Conservation (phyloP, 2,797 vertebrate species). For the Bucorvus abyssinicus region DNA sequence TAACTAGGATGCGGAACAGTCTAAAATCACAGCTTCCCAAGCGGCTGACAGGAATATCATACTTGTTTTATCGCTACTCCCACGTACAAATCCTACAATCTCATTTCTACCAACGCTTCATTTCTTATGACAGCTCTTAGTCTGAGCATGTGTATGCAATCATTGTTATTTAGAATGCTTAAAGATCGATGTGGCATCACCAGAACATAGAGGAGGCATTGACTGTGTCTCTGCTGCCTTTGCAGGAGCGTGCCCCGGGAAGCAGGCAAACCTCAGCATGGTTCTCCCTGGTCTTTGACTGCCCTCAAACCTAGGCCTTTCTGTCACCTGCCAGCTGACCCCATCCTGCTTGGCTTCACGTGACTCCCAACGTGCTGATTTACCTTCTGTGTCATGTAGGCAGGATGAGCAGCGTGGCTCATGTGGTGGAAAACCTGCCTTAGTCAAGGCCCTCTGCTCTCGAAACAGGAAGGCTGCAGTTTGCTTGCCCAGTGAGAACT, state of each 20-base stretch:
- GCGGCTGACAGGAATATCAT: neutral
- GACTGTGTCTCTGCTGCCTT: neutral
- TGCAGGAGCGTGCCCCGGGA: neutral
- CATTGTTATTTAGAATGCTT: neutral
- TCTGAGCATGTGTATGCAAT: neutral
- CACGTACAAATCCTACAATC: neutral
- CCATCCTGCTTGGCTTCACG: neutral
- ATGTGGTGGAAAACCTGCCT: neutral
- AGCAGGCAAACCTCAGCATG: neutral
- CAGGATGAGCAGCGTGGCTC: neutral
- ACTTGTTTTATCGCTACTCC: conserved; percentile 9
- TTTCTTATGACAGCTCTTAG: neutral
- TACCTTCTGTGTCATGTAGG: neutral
- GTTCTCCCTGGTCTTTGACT: neutral
- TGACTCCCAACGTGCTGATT: neutral
- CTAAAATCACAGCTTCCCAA: conserved; percentile 19
- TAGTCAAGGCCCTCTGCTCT: neutral
- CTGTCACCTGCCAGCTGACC: neutral
- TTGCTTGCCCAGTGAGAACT: neutral
- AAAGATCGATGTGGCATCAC: neutral
- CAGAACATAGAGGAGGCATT: neutral
- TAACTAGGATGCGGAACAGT: neutral
- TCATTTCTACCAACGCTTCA: neutral
- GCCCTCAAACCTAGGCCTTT: neutral
- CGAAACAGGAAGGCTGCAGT: neutral